phyloP scores from a whole-genome alignment of 2,113 vertebrate genomes.

The Callionymus lyra region DNA sequence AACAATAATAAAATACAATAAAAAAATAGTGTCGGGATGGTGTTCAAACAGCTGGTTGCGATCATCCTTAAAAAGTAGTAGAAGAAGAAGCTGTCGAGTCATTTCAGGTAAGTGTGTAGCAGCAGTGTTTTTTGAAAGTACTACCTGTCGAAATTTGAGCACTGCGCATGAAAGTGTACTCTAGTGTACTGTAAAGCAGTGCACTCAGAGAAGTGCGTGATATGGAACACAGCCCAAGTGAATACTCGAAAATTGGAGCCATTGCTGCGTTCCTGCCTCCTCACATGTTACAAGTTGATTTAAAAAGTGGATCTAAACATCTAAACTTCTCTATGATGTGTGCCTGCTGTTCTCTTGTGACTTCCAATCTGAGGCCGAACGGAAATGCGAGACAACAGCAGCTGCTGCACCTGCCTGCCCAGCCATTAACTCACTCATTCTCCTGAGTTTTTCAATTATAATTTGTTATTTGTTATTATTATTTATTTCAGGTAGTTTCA shows the following conservation, averaged over 20 bases:
- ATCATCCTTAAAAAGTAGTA: too few relatives aligned
- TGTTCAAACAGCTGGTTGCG: too few relatives aligned
- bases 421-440: slow-evolving; percentile 60
- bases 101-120: too few relatives aligned
- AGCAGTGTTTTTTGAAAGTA: too few relatives aligned
- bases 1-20: too few relatives aligned
- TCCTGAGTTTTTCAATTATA: slow-evolving; percentile 36
- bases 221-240: slow-evolving; percentile 1
- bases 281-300: background rate
- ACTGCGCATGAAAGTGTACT: too few relatives aligned
- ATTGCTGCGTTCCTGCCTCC: background rate
- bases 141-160: too few relatives aligned
- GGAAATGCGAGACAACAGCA: slow-evolving; percentile 69
- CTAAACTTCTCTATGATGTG: background rate
- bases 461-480: slow-evolving; percentile 4
- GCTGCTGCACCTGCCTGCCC: slow-evolving; percentile 56
- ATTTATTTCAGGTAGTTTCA: too few relatives aligned
- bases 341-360: slow-evolving; percentile 68
- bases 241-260: slow-evolving; percentile 36
- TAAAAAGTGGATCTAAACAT: background rate
- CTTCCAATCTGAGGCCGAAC: slow-evolving; percentile 29
- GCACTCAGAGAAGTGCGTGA: too few relatives aligned
- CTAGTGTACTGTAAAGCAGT: too few relatives aligned
- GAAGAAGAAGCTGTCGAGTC: too few relatives aligned
- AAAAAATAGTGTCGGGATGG: too few relatives aligned